A percentile compares a stretch with the other conserved stretches of the same genome.
Evolutionary conservation across 2,797 vertebrate genomes (phyloP).

Genomic region (Botia almorhae): DNA sequence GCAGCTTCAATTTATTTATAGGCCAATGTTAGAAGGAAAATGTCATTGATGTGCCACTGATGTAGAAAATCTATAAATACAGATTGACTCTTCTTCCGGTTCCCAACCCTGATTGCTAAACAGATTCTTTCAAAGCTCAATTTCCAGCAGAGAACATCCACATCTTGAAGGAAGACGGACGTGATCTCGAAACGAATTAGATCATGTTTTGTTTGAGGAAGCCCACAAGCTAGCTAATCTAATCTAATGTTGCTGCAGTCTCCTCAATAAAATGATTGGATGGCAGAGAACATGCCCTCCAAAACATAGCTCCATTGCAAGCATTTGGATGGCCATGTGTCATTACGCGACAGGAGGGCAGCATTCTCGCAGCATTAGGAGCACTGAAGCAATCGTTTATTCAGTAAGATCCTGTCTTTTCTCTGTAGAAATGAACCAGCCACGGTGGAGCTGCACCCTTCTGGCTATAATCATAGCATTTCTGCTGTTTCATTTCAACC

Average conservation of each 20-base stretch:
- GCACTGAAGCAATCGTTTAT: slow-evolving; percentile 31
- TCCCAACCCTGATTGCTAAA: neutral
- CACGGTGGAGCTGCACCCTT: slow-evolving; percentile 7
- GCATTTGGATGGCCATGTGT: slow-evolving; percentile 45
- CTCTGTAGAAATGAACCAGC: neutral
- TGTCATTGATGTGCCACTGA: slow-evolving; percentile 32
- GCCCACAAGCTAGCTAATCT: slow-evolving; percentile 58
- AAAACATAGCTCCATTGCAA: slow-evolving; percentile 31
- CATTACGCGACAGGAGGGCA: slow-evolving; percentile 18
- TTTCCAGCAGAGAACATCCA: slow-evolving; percentile 11
- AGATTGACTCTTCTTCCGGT: neutral
- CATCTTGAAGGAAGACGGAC: slow-evolving; percentile 42
- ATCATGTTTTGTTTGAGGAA: slow-evolving; percentile 61
- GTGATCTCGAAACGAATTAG: slow-evolving; percentile 60
- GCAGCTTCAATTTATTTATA: slow-evolving; percentile 56
- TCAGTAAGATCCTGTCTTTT: slow-evolving; percentile 21
- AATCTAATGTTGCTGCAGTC: slow-evolving; percentile 55
- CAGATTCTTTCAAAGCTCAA: neutral
- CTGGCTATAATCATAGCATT: slow-evolving; percentile 28
- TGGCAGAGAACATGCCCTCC: slow-evolving; percentile 40
- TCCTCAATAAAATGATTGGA: slow-evolving; percentile 52
- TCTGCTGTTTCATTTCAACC: slow-evolving; percentile 1
- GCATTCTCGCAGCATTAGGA: slow-evolving; percentile 22
- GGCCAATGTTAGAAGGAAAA: neutral
- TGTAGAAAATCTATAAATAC: slow-evolving; percentile 35